Conservation (phyloP, 2,888 invertebrate species). For the Danaus chrysippus region DNA sequence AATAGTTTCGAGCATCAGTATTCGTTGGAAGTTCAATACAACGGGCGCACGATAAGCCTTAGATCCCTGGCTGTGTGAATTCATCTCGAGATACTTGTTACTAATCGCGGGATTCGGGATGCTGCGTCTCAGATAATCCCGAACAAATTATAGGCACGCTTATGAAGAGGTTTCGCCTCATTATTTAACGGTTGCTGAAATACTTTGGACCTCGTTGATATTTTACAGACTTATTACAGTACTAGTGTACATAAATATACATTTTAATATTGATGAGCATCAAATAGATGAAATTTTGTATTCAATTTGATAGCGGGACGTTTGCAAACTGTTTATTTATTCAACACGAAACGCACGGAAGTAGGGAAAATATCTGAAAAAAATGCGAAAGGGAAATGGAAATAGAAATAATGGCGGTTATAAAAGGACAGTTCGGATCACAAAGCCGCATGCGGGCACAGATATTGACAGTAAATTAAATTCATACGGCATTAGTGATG, state of each 20-base stretch:
- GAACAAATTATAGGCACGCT: slow-evolving; percentile 74
- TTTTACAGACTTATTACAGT: slow-evolving; percentile 26
- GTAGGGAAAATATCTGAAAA: slow-evolving; percentile 56
- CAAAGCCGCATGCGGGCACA: slow-evolving; percentile 78
- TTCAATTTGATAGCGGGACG: neutral
- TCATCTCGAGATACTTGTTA: slow-evolving; percentile 71
- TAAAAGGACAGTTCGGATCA: slow-evolving; percentile 76
- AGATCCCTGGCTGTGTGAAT: slow-evolving; percentile 43
- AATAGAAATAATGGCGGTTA: slow-evolving; percentile 65
- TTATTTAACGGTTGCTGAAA: slow-evolving; percentile 64
- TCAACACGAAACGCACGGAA: slow-evolving; percentile 46
- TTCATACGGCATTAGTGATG: slow-evolving; percentile 78
- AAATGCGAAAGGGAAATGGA: slow-evolving; percentile 61
- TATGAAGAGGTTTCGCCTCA: slow-evolving; percentile 59
- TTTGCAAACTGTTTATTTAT: slow-evolving; percentile 38
- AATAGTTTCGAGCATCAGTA: slow-evolving; percentile 67
- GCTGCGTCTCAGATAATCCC: slow-evolving; percentile 73
- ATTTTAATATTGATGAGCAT: neutral
- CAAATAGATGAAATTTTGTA: neutral
- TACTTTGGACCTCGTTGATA: slow-evolving; percentile 21
- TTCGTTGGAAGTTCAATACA: slow-evolving; percentile 59
- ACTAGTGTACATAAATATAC: neutral
- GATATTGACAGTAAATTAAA: slow-evolving; percentile 80
- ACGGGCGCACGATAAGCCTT: slow-evolving; percentile 55
- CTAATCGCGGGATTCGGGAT: slow-evolving; percentile 74